A percentile compares a stretch with the other conserved stretches of the same genome.
phyloP scores from a whole-genome alignment of 2,113 vertebrate species.

The Albula glossodonta region DNA sequence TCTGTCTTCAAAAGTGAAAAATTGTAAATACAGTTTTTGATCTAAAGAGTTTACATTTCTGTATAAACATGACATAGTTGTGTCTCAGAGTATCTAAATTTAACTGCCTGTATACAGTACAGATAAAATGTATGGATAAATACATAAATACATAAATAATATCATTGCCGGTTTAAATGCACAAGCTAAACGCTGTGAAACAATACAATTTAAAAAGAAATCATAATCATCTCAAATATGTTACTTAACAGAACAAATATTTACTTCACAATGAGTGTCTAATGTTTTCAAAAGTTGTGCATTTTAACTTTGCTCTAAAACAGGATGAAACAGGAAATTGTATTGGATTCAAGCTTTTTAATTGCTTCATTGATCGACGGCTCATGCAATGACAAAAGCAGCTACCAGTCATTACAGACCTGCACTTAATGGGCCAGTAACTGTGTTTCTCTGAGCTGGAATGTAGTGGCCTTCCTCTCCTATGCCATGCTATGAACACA shows the following conservation, averaged over 20 bases:
- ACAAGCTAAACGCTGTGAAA: neutral
- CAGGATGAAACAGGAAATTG: neutral
- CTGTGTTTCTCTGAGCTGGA: neutral
- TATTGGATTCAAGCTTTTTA: neutral
- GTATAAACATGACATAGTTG: neutral
- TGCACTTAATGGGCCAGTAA: neutral
- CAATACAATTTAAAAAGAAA: neutral
- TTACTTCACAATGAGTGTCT: neutral
- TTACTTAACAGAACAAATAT: neutral
- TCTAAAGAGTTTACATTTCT: neutral
- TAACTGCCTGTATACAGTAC: neutral
- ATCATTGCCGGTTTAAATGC: neutral
- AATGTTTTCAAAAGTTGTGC: neutral
- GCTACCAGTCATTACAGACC: no score
- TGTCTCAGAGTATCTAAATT: neutral
- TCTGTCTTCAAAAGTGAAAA: constrained; percentile 2
- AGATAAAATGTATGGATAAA: neutral
- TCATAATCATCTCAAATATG: neutral
- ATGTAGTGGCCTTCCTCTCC: neutral
- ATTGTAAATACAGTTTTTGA: constrained; percentile 1
- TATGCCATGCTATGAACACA: neutral
- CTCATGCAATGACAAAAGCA: neutral
- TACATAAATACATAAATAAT: neutral
- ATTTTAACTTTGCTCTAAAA: neutral
- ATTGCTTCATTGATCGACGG: no score